phyloP scores from a whole-genome alignment of 2,888 invertebrate genomes.

The Amiota communis region DNA sequence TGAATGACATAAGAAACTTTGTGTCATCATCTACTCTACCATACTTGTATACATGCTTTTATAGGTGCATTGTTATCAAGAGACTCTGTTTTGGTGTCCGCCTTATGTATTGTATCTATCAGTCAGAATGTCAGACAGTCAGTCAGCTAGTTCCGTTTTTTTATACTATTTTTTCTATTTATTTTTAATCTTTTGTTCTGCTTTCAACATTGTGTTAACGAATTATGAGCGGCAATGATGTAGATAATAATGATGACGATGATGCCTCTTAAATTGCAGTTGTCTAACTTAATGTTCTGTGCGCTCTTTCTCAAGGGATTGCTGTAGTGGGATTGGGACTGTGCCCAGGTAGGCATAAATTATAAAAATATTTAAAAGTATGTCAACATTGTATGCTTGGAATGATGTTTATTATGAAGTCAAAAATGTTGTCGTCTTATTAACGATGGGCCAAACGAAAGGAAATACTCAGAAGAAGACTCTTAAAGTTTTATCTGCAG shows the following conservation, averaged over 20 bases:
- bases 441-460: background rate
- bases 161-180: background rate
- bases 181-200: conserved; percentile 26
- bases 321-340: conserved; percentile 7
- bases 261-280: background rate
- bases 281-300: background rate
- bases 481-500: background rate
- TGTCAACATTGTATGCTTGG: conserved; percentile 58
- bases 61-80: no score
- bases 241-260: background rate
- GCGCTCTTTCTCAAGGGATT: conserved; percentile 16
- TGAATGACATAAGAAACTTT: no score
- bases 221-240: conserved; percentile 28
- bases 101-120: no score
- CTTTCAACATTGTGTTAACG: conserved; percentile 24
- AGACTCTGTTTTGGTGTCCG: no score
- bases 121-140: no score
- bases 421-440: conserved; percentile 16
- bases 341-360: conserved; percentile 49
- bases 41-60: no score
- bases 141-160: background rate
- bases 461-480: background rate
- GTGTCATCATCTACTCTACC: no score
- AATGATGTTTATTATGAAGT: conserved; percentile 51
- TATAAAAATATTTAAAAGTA: conserved; percentile 60